A percentile compares a stretch with the other conserved stretches of the same genome.
These are phyloP conservation scores for Pseudomyrmex sp. DNA, from an alignment of 1,140 invertebrate species.

Conservation along the genomic window DNA sequence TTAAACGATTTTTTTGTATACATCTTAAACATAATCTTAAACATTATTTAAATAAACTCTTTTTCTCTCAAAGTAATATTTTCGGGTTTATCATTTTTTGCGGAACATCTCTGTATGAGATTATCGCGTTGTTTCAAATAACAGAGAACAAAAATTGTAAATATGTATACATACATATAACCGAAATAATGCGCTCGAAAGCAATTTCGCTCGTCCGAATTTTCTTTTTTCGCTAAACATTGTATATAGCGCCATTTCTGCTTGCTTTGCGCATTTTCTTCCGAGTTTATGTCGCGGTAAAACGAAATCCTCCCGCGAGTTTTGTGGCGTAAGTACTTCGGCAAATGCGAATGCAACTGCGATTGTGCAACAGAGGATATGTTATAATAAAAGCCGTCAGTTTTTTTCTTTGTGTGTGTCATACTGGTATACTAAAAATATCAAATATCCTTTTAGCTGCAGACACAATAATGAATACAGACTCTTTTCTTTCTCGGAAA, in stretches of 20 bases:
- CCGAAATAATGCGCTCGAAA: background rate
- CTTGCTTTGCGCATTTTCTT: slow-evolving; percentile 49
- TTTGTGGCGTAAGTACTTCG: slow-evolving; percentile 27
- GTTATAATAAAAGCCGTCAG: slow-evolving; percentile 28
- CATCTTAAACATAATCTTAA: background rate
- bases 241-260: slow-evolving; percentile 13
- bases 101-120: slow-evolving; percentile 8
- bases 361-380: slow-evolving; percentile 17
- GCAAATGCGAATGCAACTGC: slow-evolving; percentile 13
- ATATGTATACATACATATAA: background rate
- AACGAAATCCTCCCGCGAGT: slow-evolving; percentile 16
- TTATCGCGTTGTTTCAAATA: slow-evolving; percentile 46
- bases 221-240: slow-evolving; percentile 50
- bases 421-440: slow-evolving; percentile 3
- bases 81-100: slow-evolving; percentile 14
- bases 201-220: slow-evolving; percentile 29
- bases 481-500: background rate
- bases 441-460: background rate
- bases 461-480: background rate
- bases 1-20: slow-evolving; percentile 20
- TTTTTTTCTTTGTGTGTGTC: background rate
- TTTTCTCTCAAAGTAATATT: background rate
- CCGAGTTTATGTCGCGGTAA: slow-evolving; percentile 27
- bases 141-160: slow-evolving; percentile 25
- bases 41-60: background rate